Percentiles rank a stretch among this genome's conserved stretches.
Evolutionary conservation across 2,113 vertebrate genomes (phyloP).

Genomic region (Talpa occidentalis): DNA sequence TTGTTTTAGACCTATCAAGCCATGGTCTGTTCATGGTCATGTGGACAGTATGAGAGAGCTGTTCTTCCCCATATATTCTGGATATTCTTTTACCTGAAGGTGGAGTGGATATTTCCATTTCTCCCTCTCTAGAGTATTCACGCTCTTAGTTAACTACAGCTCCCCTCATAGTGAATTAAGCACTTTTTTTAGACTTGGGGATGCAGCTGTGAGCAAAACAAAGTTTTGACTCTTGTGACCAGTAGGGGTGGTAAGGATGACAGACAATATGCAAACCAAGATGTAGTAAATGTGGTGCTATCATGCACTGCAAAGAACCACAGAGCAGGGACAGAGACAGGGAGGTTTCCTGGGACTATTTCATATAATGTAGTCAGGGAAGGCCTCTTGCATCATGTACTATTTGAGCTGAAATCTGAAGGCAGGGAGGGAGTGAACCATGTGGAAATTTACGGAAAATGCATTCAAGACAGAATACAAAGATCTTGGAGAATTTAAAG

Average conservation of each 20-base stretch:
- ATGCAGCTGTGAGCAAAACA: background rate
- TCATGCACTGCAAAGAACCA: background rate
- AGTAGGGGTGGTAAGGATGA: background rate
- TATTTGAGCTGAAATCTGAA: background rate
- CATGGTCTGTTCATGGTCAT: no score
- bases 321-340: background rate
- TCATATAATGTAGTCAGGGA: no score
- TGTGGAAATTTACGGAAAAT: background rate
- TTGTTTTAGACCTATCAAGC: no score
- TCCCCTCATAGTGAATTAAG: background rate
- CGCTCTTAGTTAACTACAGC: background rate
- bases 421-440: background rate
- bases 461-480: background rate
- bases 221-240: background rate
- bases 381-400: background rate
- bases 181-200: background rate
- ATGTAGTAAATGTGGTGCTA: fast-evolving
- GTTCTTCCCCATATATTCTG: background rate
- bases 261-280: background rate
- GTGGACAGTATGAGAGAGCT: background rate
- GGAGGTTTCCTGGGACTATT: fast-evolving
- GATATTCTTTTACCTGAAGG: background rate
- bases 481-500: background rate
- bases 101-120: background rate
- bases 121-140: background rate